phyloP scores from a whole-genome alignment of 2,113 vertebrate species.

The Megaptera novaeangliae region DNA sequence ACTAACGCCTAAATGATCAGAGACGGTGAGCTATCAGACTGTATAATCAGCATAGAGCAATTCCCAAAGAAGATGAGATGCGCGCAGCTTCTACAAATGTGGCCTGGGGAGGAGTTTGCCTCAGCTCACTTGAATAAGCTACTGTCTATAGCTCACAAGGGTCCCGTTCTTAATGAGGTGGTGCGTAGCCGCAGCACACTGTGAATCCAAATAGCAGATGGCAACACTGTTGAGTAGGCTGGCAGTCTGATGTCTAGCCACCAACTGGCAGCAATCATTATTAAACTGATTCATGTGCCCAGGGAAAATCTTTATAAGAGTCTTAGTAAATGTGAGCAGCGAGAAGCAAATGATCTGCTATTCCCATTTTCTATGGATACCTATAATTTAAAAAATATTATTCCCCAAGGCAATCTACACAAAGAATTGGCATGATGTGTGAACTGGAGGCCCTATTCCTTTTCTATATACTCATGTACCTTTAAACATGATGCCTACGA shows the following conservation, averaged over 20 bases:
- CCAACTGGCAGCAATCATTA: slow-evolving; percentile 74
- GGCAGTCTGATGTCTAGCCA: slow-evolving; percentile 73
- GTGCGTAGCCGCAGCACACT: slow-evolving; percentile 62
- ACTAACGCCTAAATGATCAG: slow-evolving; percentile 9
- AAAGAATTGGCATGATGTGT: not conserved
- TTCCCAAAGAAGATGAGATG: slow-evolving; percentile 33
- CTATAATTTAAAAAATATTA: slow-evolving; percentile 12
- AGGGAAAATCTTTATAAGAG: slow-evolving; percentile 56
- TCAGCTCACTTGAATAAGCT: slow-evolving; percentile 68
- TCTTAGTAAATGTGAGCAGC: slow-evolving; percentile 49
- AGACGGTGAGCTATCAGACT: slow-evolving; percentile 18
- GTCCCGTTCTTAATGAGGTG: slow-evolving; percentile 71
- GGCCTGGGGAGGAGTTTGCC: slow-evolving; percentile 48
- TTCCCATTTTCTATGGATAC: not conserved
- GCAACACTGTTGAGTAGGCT: slow-evolving; percentile 65
- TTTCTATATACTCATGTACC: not conserved
- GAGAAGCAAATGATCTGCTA: slow-evolving; percentile 39
- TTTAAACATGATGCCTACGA: slow-evolving; percentile 34
- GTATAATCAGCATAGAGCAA: not conserved
- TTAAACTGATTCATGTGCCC: slow-evolving; percentile 69
- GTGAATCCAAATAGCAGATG: slow-evolving; percentile 75
- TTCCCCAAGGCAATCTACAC: not conserved
- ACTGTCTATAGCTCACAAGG: slow-evolving; percentile 73
- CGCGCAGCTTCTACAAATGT: slow-evolving; percentile 23
- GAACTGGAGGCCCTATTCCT: not conserved